A percentile compares a stretch with the other conserved stretches of the same genome.
Conservation (phyloP, 2,797 vertebrate species). For the Argentina silus region DNA sequence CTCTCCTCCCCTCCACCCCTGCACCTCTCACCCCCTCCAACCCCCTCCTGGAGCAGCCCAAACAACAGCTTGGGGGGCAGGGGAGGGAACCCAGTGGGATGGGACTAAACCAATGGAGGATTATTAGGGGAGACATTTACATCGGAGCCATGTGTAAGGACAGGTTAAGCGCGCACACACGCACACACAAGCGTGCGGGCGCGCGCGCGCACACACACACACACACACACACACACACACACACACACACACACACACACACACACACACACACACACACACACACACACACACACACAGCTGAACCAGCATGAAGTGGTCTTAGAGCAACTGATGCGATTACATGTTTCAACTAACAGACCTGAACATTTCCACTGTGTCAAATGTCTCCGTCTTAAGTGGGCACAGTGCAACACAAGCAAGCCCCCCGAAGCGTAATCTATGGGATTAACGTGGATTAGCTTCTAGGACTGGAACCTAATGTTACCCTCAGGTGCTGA, state of each 20-base stretch:
- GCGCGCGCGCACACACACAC: not conserved
- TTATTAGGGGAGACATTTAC: not conserved
- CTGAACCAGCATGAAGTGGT: not conserved
- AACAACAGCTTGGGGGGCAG: slow-evolving; percentile 66
- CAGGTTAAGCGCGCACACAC: not conserved
- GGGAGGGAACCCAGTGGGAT: slow-evolving; percentile 4
- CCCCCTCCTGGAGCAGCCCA: slow-evolving; percentile 54
- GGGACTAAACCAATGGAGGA: slow-evolving; percentile 32
- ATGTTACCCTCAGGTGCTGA: slow-evolving; percentile 62
- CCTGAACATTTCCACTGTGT: slow-evolving; percentile 40
- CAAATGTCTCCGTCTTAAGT: slow-evolving; percentile 41
- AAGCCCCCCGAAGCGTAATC: slow-evolving; percentile 56
- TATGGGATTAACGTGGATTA: slow-evolving; percentile 61
- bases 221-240: not conserved
- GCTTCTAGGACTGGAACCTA: slow-evolving; percentile 53
- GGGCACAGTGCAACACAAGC: slow-evolving; percentile 33
- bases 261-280: not conserved
- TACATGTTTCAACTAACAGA: slow-evolving; percentile 31
- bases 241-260: too few species aligned
- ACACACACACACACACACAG: not conserved
- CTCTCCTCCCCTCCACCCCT: slow-evolving; percentile 46
- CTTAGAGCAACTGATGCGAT: slow-evolving; percentile 20
- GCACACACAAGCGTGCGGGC: not conserved
- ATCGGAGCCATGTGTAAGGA: not conserved
- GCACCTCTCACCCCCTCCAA: slow-evolving; percentile 36